Base-by-base conservation (phyloP, 2,797 vertebrate species). In the Acrocephalus scirpaceus region DNA sequence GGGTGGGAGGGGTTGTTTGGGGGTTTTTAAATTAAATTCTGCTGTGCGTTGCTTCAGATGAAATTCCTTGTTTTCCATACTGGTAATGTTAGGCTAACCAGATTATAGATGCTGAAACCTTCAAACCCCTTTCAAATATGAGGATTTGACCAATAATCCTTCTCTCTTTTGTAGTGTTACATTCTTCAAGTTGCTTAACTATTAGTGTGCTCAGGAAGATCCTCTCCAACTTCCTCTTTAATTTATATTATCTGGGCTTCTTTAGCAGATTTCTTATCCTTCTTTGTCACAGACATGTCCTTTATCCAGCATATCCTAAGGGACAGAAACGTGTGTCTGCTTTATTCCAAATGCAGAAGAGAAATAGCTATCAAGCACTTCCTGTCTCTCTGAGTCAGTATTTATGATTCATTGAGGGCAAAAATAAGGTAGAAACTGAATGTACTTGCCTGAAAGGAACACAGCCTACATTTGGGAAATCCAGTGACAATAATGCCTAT, bases 391-490 rank as follows among this genome's bases (percentile, higher is more conserved):
- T 95, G 81, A 94, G 48, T 92, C 93, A 85, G 29, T 79, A 69
- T 85, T 95, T 93, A 42, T 96, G 90, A 95, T 79, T 93, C 88
- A 89, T 1, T 69, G 53, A 83, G 44, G 51, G 36, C 69, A 95
- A 56, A 92, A 81, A 84, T 34, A 88, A 73, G 29, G 42, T 22
- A 64, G 90, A 95, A 93, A 86, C 62, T 65, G 62, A 84, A 84
- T 81, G 79, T 94, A 50, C 88, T 73, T 87, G 64, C 30, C 78
- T 85, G 74, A 89, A 92, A 94, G 65, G 90, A 95, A 85, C 60
- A 82, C 71, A 89, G 56, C 56, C 80, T 71, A 79, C 56, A 23
- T 82, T 92, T 95, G 45, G 84, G 84, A 79, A 93, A 89, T 60
- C 42, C 77, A 80, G 29, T 47, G 50, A 93, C 47, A 92, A 64